Evolutionary conservation across 2,797 vertebrate species (phyloP), one percentile per base, ranked within the genome.

Genomic region (Melanotaenia parkinsoni): DNA sequence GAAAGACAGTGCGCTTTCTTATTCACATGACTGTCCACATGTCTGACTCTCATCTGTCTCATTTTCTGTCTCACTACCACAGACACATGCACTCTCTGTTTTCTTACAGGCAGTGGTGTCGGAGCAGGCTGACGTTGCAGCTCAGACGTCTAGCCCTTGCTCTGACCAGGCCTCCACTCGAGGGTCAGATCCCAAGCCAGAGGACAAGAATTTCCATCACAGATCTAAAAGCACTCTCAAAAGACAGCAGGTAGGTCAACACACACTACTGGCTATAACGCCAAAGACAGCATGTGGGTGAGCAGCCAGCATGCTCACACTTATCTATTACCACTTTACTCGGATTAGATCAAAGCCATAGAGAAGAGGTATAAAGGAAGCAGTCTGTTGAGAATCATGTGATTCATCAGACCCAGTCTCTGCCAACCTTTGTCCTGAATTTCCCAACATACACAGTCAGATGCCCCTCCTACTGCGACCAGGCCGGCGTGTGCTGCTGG

Each of bases 401-500:
- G 91, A 91, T 92, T 90, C 79, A 82, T 89, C 87, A 88, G 84
- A 85, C 75, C 68, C 73, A 76, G 77, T 47, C 63, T 81, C 77
- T 77, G 87, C 81, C 85, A 86, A 87, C 86, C 87, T 89, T 91
- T 91, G 89, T 89, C 88, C 84, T 85, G 67, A 88, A 82, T 77
- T 75, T 76, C 66, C 62, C 70, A 79, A 85, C 77, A 81, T 77
- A 77, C 79, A 81, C 72, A 75, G 78, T 80, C 59, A 70, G 37
- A 84, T 66, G 76, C 80, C 85, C 85, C 84, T 85, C 90, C 86
- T 85, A 89, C 91, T 91, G 91, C 84, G 92, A 87, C 81, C 88
- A 71, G 80, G 76, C 70, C 63, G 84, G 86, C 87, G 90, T 91
- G 93, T 92, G 93, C 91, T 92, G 84, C 84, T 80, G 86, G 89